Base-by-base conservation (phyloP, 2,888 invertebrate genomes). In the Copidosoma aretas region DNA sequence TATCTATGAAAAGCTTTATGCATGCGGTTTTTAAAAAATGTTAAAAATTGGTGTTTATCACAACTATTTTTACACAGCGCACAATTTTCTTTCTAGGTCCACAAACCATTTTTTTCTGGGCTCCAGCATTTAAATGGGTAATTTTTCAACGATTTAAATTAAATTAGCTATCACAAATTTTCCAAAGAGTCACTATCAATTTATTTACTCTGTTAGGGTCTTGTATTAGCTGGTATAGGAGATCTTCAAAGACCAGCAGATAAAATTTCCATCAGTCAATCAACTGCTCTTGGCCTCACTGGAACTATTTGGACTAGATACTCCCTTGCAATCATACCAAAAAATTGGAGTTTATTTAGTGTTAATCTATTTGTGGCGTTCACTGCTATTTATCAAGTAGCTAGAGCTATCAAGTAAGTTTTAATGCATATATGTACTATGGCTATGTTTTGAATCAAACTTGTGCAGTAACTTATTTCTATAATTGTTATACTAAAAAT, bases 101-200 rank as follows among this genome's bases (percentile, higher is more conserved):
- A 14, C 97, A 98, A 87, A 98, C 98, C 2, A 90, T 99, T 70
- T 97, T 97, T 86, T 98, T 99, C 86, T 99, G 98, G 98, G 97
- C 98, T 49, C 98, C 98, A 71, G 88, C 91, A 24, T 93, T 97
- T 80, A 99, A 99, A 91, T 99, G 98, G 98, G 97, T 97, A 88
- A 89, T 89, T 12, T 32, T 62, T 43, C 19, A 60, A 69, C 17
- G n/a, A n/a, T n/a, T n/a, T n/a, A n/a, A n/a, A n/a, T n/a, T n/a
- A n/a, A n/a, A n/a, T n/a, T n/a, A n/a, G n/a, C n/a, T n/a, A n/a
- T n/a, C n/a, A n/a, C n/a, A n/a, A n/a, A n/a, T n/a, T n/a, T n/a
- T n/a, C n/a, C n/a, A n/a, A n/a, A n/a, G n/a, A n/a, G n/a, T n/a
- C n/a, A n/a, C n/a, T n/a, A n/a, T n/a, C n/a, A n/a, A n/a, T n/a